Evolutionary conservation across 2,113 vertebrate species (phyloP), one percentile per base, ranked within the genome.

Genomic region (Aptenodytes patagonicus): DNA sequence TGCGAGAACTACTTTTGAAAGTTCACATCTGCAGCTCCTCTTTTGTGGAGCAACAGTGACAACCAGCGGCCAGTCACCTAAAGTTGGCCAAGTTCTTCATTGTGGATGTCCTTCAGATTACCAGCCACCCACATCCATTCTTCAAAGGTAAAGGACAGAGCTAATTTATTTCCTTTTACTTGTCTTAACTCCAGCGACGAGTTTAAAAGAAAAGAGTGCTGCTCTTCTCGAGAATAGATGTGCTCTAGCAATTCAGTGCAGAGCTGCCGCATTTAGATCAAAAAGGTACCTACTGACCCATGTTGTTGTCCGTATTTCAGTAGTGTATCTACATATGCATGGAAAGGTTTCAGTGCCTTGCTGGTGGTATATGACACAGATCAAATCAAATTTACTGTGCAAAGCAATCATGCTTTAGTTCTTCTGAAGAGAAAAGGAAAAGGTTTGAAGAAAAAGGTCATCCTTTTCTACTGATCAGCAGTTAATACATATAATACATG

Each of bases 31-130:
- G 47, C 69, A 38, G 49, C 28, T 93, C 16, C 70, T 38, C 4
- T 97, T 98, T 90, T 25, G 75, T 97, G 96, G 93, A 97, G 93
- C 98, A 98, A 98, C 97, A 98, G 98, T 98, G 98, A 98, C 98
- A 98, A 98, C 98, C 97, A 98, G 98, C n/a, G 98, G 98, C 94
- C 69, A 64, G 17, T 94, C 52, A 17, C 57, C 87, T 75, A 18
- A 92, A 78, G 10, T 2, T 80, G 62, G 46, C n/a, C 17, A 34
- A 79, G 38, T 36, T 52, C 26, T 18, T 89, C 64, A 36, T 26
- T 49, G 24, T 9, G 52, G 10, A 12, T 24, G 73, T 83, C 42
- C n/a, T 34, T 20, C 24, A 65, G 46, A 51, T 28, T 66, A 42
- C 20, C 20, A 80, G 66, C 14, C 25, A 25, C 38, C 6, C 58